Evolutionary conservation across 2,797 vertebrate species (phyloP).

Genomic region (Delichon dasypus): DNA sequence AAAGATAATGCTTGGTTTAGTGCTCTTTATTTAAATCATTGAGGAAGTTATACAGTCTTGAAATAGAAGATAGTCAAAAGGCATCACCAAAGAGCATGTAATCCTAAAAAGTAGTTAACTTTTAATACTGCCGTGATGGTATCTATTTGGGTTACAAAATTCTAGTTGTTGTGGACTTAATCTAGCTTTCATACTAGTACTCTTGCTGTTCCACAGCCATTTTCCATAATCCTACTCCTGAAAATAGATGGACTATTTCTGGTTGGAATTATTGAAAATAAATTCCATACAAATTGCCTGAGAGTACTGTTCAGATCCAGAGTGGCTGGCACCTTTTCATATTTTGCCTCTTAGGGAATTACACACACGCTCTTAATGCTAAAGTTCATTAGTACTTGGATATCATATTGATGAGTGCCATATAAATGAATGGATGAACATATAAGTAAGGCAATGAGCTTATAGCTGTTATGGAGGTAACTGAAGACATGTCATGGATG

Average conservation of each 20-base stretch:
- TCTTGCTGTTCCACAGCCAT: not conserved
- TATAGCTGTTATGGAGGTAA: not conserved
- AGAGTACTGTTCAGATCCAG: not conserved
- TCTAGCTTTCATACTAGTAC: not conserved
- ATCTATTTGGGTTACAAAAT: not conserved
- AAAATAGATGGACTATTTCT: not conserved
- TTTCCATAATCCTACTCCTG: not conserved
- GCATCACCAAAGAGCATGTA: not conserved
- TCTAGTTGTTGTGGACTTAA: not conserved
- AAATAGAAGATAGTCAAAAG: not conserved
- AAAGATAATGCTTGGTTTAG: not conserved
- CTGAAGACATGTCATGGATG: not conserved
- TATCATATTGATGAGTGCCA: conserved; percentile 21
- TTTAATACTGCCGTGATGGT: not conserved
- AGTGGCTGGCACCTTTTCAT: not conserved
- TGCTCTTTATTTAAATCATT: not conserved
- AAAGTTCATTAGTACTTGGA: conserved; percentile 7
- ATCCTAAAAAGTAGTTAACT: conserved; percentile 1
- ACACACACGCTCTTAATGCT: not conserved
- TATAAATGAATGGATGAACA: conserved; percentile 28
- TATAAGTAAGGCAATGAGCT: conserved; percentile 13
- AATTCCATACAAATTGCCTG: not conserved
- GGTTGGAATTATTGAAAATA: conserved; percentile 4
- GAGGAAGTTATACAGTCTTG: not conserved
- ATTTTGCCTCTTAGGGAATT: conserved; percentile 1